These are phyloP conservation scores for Pagetopsis macropterus DNA, from an alignment of 2,797 vertebrate genomes.

Conservation along the genomic window DNA sequence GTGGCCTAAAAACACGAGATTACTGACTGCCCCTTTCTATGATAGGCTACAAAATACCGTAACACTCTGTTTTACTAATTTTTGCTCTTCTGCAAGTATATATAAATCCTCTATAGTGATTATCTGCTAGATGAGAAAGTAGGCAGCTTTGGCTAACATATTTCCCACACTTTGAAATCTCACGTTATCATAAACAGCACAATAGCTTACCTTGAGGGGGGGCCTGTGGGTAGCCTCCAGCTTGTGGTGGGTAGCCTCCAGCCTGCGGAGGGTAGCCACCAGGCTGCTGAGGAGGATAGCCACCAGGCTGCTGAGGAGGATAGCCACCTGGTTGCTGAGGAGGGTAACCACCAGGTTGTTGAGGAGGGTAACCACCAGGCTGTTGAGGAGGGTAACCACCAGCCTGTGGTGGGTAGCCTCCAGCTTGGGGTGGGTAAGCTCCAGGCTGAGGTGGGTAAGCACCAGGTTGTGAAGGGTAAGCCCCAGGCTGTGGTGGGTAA, in stretches of 20 bases:
- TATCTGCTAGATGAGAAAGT: not conserved
- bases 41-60: not conserved
- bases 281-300: constrained; percentile 59
- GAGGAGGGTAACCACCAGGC: constrained; percentile 77
- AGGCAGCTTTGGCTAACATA: not conserved
- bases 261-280: constrained; percentile 78
- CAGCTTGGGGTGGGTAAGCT: constrained; percentile 68
- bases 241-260: constrained; percentile 79
- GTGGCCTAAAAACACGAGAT: constrained; percentile 19
- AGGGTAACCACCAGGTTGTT: constrained; percentile 61
- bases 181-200: not conserved
- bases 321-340: constrained; percentile 55
- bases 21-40: constrained; percentile 26
- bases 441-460: constrained; percentile 82
- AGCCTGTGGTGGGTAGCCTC: constrained; percentile 69
- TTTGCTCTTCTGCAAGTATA: not conserved
- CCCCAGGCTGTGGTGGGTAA: constrained; percentile 70
- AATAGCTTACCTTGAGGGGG: constrained; percentile 85
- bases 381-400: constrained; percentile 82
- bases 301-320: constrained; percentile 68
- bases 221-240: constrained; percentile 81
- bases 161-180: not conserved
- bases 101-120: not conserved
- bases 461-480: constrained; percentile 66
- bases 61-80: not conserved